Conservation (phyloP, 2,113 vertebrate genomes). For the Acanthochromis polyacanthus region DNA sequence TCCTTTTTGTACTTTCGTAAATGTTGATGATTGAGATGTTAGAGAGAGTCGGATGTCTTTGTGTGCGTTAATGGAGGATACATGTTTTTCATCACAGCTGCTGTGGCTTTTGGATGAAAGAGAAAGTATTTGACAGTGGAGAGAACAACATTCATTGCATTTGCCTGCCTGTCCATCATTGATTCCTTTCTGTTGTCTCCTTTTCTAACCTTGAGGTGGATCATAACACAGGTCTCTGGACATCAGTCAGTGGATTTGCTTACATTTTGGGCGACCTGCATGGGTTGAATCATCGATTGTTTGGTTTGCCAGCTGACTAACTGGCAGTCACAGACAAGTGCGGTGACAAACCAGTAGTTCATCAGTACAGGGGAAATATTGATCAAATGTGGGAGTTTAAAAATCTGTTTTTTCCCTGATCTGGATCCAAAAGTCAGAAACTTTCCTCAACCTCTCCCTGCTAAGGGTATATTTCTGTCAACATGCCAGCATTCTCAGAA, state of each 20-base stretch:
- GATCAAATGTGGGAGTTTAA: conserved; percentile 28
- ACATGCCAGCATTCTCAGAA: conserved; percentile 15
- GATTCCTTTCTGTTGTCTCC: neutral
- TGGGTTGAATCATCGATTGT: conserved; percentile 4
- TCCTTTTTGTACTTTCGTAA: neutral
- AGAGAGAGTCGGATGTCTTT: neutral
- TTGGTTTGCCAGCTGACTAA: neutral
- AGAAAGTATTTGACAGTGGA: conserved; percentile 4
- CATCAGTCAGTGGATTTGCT: neutral
- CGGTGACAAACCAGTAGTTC: conserved; percentile 15
- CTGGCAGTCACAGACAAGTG: conserved; percentile 4
- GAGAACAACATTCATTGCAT: neutral
- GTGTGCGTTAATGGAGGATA: conserved; percentile 1
- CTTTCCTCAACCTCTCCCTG: neutral
- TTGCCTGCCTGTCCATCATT: neutral
- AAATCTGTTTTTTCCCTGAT: conserved; percentile 20
- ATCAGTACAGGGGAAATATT: conserved; percentile 21
- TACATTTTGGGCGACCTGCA: neutral
- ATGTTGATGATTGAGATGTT: neutral
- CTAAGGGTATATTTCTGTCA: neutral
- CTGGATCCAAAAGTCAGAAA: conserved; percentile 20
- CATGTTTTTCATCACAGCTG: conserved; percentile 19
- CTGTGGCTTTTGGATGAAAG: conserved; percentile 30
- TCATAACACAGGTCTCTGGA: conserved; percentile 5
- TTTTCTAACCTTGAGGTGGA: conserved; percentile 2